Percentiles rank a stretch among this genome's conserved stretches.
phyloP scores from a whole-genome alignment of 2,888 invertebrate species.

The Hypercompe scribonia region DNA sequence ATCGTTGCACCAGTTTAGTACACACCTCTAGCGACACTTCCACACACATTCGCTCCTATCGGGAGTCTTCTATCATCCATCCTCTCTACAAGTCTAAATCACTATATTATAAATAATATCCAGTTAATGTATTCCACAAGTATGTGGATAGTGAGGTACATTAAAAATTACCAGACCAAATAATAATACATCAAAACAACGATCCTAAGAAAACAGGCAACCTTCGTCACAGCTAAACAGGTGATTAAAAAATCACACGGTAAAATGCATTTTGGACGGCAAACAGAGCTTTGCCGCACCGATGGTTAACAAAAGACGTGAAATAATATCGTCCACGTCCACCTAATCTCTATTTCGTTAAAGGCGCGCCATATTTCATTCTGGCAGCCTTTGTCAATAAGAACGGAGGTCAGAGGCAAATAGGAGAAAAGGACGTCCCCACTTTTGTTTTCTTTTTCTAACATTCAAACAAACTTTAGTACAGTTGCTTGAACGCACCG shows the following conservation, averaged over 20 bases:
- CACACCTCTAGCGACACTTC: too few relatives aligned
- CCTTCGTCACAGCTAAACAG: constrained; percentile 75
- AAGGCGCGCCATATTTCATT: constrained; percentile 84
- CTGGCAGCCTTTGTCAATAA: constrained; percentile 86
- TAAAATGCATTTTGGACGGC: constrained; percentile 67
- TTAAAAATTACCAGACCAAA: not conserved
- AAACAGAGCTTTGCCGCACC: constrained; percentile 69
- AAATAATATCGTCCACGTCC: constrained; percentile 81
- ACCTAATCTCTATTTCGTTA: constrained; percentile 84
- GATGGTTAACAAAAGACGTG: constrained; percentile 64
- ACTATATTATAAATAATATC: too few relatives aligned
- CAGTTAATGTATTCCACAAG: not conserved
- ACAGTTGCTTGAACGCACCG: constrained; percentile 81
- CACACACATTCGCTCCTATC: too few relatives aligned
- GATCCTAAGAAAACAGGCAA: constrained; percentile 70
- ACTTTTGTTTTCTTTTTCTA: constrained; percentile 83
- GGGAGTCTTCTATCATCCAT: too few relatives aligned
- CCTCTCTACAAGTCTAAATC: too few relatives aligned
- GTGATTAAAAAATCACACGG: constrained; percentile 72
- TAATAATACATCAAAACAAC: constrained; percentile 26
- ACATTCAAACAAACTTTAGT: constrained; percentile 80
- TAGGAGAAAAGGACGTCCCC: constrained; percentile 79
- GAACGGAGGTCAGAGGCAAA: constrained; percentile 84
- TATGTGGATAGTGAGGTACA: too few relatives aligned
- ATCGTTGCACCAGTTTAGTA: too few relatives aligned